A percentile compares a stretch with the other conserved stretches of the same genome.
phyloP scores from a whole-genome alignment of 2,888 invertebrate species.

The Gryllus longicercus region DNA sequence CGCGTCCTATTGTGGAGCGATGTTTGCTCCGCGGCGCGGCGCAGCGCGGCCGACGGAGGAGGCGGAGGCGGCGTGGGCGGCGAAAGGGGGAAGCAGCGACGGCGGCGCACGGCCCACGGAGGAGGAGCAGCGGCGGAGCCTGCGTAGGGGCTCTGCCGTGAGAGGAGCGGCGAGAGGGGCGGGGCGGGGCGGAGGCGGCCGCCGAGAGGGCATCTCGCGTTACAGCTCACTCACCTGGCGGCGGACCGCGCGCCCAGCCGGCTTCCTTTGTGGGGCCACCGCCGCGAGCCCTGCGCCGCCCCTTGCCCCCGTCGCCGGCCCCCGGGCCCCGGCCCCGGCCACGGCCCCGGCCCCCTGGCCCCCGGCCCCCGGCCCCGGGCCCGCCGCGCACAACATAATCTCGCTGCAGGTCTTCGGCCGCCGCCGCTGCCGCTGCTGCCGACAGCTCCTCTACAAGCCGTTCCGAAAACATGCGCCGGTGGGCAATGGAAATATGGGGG shows the following conservation, averaged over 20 bases:
- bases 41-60: neutral
- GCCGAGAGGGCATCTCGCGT: slow-evolving; percentile 24
- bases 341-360: neutral
- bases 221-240: slow-evolving; percentile 25
- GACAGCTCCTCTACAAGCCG: neutral
- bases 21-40: slow-evolving; percentile 19
- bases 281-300: slow-evolving; percentile 19
- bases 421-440: neutral
- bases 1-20: neutral
- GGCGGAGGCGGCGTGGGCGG: neutral
- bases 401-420: slow-evolving; percentile 17
- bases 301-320: slow-evolving; percentile 24
- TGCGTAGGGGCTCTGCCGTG: neutral
- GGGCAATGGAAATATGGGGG: neutral
- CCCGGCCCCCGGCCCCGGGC: neutral
- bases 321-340: neutral
- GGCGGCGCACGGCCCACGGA: neutral
- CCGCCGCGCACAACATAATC: neutral
- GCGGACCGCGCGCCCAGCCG: neutral
- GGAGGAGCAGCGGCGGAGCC: neutral
- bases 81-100: neutral
- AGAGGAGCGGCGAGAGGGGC: neutral
- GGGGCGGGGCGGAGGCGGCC: neutral
- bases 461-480: neutral
- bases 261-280: slow-evolving; percentile 11